Evolutionary conservation across 92 coral and sea anemone species (phyloP).

Genomic region (Blastomussa wellsi): DNA sequence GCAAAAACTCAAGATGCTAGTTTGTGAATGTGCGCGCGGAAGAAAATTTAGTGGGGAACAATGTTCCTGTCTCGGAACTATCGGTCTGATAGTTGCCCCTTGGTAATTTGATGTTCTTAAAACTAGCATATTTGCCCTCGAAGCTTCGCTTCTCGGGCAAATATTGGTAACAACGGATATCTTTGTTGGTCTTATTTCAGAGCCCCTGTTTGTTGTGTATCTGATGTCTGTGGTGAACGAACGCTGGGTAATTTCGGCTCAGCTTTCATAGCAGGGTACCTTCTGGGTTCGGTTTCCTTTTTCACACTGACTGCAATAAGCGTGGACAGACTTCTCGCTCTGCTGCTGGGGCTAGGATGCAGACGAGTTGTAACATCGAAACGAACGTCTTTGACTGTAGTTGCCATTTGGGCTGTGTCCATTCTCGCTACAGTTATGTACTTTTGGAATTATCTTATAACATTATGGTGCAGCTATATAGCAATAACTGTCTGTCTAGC

Average conservation of each 20-base stretch:
- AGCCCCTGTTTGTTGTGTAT: background rate
- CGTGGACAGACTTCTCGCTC: conserved; percentile 37
- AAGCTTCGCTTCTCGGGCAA: too few relatives aligned
- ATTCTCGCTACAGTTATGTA: background rate
- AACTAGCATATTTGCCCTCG: too few relatives aligned
- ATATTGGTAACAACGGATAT: background rate
- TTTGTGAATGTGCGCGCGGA: too few relatives aligned
- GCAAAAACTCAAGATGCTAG: too few relatives aligned
- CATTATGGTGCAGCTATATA: background rate
- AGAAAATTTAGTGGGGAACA: too few relatives aligned
- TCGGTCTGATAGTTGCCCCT: too few relatives aligned
- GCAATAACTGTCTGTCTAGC: background rate
- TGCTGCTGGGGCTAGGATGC: conserved; percentile 14
- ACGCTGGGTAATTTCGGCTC: background rate
- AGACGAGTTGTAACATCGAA: conserved; percentile 18
- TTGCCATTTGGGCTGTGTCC: background rate
- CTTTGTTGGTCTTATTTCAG: conserved; percentile 6
- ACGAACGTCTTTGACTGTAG: background rate
- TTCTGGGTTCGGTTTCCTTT: conserved; percentile 7
- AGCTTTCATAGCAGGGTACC: background rate
- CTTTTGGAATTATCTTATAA: background rate
- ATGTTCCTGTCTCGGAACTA: too few relatives aligned
- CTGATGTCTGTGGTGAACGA: background rate
- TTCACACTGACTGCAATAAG: conserved; percentile 15
- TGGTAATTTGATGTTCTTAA: too few relatives aligned